Percentiles rank a stretch among this genome's conserved stretches.
Evolutionary conservation across 2,888 invertebrate species (phyloP).

Genomic region (Coelinius sp.): DNA sequence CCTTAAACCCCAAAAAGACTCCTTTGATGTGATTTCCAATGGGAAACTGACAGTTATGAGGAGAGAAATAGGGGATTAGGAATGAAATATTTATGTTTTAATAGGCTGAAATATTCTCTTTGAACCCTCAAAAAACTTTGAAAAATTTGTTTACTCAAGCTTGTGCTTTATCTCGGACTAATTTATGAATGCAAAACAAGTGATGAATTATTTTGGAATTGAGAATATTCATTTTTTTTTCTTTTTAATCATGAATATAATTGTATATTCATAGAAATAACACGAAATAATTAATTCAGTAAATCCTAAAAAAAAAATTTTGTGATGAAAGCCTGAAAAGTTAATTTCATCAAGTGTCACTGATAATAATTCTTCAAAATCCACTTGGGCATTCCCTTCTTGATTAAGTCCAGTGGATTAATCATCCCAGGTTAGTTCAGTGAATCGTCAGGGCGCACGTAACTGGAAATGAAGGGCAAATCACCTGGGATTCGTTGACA

Average conservation of each 20-base stretch:
- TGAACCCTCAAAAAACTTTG: background rate
- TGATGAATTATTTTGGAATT: background rate
- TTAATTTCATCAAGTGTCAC: constrained; percentile 1
- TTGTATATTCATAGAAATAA: too few relatives aligned
- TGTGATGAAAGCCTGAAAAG: too few relatives aligned
- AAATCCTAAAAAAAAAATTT: background rate
- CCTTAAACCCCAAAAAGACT: constrained; percentile 29
- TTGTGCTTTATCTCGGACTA: background rate
- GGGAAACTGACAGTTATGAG: background rate
- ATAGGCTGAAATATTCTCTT: background rate
- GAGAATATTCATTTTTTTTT: too few relatives aligned
- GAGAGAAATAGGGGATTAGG: background rate
- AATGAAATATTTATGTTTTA: constrained; percentile 1
- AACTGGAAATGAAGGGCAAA: constrained; percentile 31
- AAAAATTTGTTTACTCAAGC: background rate
- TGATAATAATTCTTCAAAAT: constrained; percentile 3
- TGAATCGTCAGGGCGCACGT: constrained; percentile 23
- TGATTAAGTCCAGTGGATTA: constrained; percentile 38
- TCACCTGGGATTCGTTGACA: constrained; percentile 38
- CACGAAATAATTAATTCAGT: background rate
- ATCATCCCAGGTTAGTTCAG: constrained; percentile 14
- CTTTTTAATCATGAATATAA: too few relatives aligned
- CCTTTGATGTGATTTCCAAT: constrained; percentile 39
- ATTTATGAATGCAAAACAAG: background rate
- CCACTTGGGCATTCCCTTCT: constrained; percentile 22